These are phyloP conservation scores for Morus bassanus DNA, from an alignment of 2,797 vertebrate genomes.

Conservation along the genomic window DNA sequence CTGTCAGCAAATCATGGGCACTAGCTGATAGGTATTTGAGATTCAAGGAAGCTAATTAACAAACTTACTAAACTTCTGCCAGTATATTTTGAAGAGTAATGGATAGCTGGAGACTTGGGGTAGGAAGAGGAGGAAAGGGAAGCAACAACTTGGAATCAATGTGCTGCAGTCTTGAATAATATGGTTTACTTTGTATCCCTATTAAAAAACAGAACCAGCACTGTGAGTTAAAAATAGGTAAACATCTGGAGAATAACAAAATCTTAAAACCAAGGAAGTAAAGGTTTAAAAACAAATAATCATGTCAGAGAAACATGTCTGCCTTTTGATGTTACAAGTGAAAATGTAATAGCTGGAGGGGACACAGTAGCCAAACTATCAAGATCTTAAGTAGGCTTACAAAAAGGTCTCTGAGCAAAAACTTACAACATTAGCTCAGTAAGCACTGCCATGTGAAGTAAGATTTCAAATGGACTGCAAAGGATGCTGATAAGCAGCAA, in stretches of 20 bases:
- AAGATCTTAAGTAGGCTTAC: neutral
- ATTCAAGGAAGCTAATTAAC: neutral
- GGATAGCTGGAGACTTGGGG: neutral
- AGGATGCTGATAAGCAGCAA: neutral
- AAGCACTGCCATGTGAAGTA: neutral
- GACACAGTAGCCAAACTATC: neutral
- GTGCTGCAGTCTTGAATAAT: neutral
- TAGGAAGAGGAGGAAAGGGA: neutral
- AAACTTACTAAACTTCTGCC: neutral
- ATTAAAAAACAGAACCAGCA: neutral
- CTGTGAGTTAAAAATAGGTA: neutral
- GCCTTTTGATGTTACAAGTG: neutral
- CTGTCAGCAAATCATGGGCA: neutral
- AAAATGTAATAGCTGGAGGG: neutral
- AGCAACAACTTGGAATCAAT: neutral
- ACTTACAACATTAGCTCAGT: neutral
- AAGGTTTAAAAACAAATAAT: neutral
- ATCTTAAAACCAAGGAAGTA: neutral
- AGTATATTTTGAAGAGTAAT: neutral
- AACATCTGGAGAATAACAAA: neutral
- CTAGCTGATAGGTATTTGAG: neutral
- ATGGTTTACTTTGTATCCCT: neutral
- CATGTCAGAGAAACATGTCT: neutral
- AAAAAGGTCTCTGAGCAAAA: neutral
- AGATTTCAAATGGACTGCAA: neutral